Evolutionary conservation across 2,888 invertebrate genomes (phyloP).

Genomic region (Troides helena): DNA sequence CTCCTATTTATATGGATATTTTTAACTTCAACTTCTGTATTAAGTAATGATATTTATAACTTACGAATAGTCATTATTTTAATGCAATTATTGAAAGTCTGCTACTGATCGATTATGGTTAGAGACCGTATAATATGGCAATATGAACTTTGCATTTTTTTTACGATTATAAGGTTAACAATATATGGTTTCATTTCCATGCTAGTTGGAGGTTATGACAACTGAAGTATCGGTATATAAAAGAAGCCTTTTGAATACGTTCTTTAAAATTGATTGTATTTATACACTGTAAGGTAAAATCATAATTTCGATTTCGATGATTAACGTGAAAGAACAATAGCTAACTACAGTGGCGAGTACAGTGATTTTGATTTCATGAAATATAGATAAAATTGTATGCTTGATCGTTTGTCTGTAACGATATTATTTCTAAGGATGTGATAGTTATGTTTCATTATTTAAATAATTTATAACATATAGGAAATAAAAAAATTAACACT

Average conservation of each 20-base stretch:
- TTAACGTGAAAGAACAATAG: background rate
- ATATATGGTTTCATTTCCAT: slow-evolving; percentile 17
- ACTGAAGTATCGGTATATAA: slow-evolving; percentile 1
- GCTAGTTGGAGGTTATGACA: slow-evolving; percentile 11
- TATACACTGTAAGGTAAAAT: background rate
- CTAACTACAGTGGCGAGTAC: background rate
- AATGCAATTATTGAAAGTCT: background rate
- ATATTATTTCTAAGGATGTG: background rate
- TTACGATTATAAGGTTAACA: slow-evolving; percentile 16
- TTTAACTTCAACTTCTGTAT: no score
- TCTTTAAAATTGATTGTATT: background rate
- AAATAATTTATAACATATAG: background rate
- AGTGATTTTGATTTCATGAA: background rate
- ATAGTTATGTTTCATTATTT: background rate
- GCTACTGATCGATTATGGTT: background rate
- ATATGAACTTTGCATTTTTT: slow-evolving; percentile 6
- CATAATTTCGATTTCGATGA: background rate
- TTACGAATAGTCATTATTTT: background rate
- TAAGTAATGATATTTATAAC: background rate
- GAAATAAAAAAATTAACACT: no score
- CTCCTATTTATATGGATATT: no score
- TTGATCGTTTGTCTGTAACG: background rate
- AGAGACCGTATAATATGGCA: background rate
- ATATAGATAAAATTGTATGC: background rate
- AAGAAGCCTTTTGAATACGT: slow-evolving; percentile 10